Conservation (phyloP, 2,888 invertebrate species). For the Mactromeris polynyma region DNA sequence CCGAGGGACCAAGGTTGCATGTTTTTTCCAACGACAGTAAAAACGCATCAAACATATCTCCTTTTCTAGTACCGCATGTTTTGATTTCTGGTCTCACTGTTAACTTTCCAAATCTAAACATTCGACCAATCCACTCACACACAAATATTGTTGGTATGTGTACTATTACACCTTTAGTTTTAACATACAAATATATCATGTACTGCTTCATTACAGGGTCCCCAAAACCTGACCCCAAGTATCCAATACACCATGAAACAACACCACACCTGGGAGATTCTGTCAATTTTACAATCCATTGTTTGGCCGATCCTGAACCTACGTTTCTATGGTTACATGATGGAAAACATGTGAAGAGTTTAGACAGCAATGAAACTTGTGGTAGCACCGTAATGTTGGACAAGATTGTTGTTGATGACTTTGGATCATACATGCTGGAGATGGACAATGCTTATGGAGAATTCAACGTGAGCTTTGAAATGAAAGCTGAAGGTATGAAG, state of each 20-base stretch:
- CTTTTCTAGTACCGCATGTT: no score
- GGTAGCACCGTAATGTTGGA: not conserved
- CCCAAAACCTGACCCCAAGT: constrained; percentile 25
- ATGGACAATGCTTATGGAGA: constrained; percentile 17
- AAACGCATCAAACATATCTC: no score
- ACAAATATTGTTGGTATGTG: no score
- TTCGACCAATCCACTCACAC: no score
- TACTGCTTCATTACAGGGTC: not conserved
- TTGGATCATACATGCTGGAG: constrained; percentile 23
- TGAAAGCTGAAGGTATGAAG: not conserved
- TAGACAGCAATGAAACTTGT: not conserved
- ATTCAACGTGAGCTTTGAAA: not conserved
- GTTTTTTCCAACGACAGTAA: no score
- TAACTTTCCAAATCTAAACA: no score
- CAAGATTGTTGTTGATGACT: constrained; percentile 4
- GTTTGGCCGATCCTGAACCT: constrained; percentile 4
- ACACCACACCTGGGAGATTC: constrained; percentile 19
- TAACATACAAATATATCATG: no score
- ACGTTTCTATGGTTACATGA: constrained; percentile 20
- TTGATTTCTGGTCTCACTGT: no score
- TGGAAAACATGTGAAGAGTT: not conserved
- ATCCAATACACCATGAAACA: not conserved
- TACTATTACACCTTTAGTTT: no score
- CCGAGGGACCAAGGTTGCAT: no score
- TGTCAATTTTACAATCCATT: constrained; percentile 15